These are phyloP conservation scores for Coronaproctus castanopsis DNA, from an alignment of 2,888 invertebrate genomes.

Conservation along the genomic window DNA sequence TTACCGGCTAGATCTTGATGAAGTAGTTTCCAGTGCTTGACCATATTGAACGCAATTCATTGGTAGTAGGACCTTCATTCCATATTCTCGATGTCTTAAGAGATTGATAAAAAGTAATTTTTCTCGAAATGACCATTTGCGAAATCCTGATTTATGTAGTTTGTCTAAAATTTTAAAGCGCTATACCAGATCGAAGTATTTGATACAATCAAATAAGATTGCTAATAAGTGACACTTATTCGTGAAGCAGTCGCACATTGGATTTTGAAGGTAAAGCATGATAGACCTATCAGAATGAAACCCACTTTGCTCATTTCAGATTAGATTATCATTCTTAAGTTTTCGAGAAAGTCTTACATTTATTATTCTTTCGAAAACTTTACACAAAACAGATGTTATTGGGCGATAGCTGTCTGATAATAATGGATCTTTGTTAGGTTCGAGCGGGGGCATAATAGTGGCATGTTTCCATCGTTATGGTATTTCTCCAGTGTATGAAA, in stretches of 20 bases:
- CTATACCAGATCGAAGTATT: background rate
- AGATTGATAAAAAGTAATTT: no score
- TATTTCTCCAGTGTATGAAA: background rate
- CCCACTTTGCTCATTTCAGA: background rate
- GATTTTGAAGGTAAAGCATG: background rate
- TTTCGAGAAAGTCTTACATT: background rate
- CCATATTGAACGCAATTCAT: no score
- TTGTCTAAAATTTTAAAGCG: background rate
- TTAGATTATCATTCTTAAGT: background rate
- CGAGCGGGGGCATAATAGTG: background rate
- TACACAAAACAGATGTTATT: background rate
- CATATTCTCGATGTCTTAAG: no score
- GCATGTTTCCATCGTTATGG: background rate
- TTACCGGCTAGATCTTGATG: no score
- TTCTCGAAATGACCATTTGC: no score
- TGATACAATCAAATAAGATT: background rate
- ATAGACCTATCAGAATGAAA: background rate
- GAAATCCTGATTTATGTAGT: background rate
- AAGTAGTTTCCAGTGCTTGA: no score
- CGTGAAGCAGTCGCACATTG: background rate
- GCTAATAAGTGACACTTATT: background rate
- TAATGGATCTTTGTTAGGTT: background rate
- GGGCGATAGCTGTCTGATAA: background rate
- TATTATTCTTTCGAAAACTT: background rate
- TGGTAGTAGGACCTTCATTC: no score